Evolutionary conservation across 2,888 invertebrate genomes (phyloP).

Genomic region (Clivina fossor): DNA sequence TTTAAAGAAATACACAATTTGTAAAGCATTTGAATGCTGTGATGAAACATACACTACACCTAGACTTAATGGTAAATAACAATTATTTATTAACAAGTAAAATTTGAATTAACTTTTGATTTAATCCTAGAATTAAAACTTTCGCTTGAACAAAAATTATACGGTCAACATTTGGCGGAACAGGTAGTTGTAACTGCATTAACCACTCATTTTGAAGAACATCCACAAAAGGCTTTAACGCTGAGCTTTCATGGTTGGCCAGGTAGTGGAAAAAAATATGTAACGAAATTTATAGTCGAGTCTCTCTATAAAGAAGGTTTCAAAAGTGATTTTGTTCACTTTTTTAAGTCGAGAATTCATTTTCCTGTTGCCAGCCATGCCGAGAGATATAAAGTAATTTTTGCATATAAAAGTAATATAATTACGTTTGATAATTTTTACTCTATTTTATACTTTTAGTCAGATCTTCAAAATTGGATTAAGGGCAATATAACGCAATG

Average conservation of each 20-base stretch:
- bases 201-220: conserved; percentile 60
- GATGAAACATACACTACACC: no score
- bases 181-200: conserved; percentile 70
- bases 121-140: conserved; percentile 61
- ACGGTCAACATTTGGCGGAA: conserved; percentile 81
- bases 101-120: no score
- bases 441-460: conserved; percentile 51
- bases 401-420: not conserved
- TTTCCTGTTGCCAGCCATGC: conserved; percentile 67
- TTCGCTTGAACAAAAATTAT: conserved; percentile 58
- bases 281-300: conserved; percentile 73
- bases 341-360: conserved; percentile 78
- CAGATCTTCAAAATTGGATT: conserved; percentile 60
- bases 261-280: conserved; percentile 91
- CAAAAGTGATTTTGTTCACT: conserved; percentile 77
- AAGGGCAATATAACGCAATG: conserved; percentile 68
- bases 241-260: conserved; percentile 94
- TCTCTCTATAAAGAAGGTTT: conserved; percentile 68
- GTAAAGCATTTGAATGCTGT: no score
- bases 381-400: conserved; percentile 54
- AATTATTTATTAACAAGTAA: no score
- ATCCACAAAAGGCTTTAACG: conserved; percentile 78
- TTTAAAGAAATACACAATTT: no score
- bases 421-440: conserved; percentile 4
- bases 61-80: no score